Evolutionary conservation across 2,888 invertebrate genomes (phyloP), one percentile per base, ranked within the genome.

Genomic region (Melieria picta): DNA sequence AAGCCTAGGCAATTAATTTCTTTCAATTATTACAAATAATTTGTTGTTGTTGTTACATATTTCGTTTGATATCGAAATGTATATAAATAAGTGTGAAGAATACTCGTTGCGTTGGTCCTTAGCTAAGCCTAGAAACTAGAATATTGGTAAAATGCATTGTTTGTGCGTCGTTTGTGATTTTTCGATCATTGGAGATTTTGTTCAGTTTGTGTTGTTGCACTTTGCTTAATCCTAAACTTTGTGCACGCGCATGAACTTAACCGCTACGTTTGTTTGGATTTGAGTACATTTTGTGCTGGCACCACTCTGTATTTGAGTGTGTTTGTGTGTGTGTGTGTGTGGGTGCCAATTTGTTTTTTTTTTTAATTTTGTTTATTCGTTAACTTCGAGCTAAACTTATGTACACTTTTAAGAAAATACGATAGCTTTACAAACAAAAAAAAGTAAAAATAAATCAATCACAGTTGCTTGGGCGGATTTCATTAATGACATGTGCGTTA

Each of bases 391-490:
- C 64, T 67, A 67, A 61, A 48, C 60, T 56, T 30, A 30, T 43
- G 50, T 73, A 71, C 60, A 69, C 47, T 75, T 70, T 62, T 65
- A 75, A 74, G 69, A 30, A 30, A 30, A 30, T 30, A 42, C 52
- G 43, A 52, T 47, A 42, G 67, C 52, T 48, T 45, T 47, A 50
- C 46, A 50, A 45, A 50, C 42, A 13, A 52, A 42, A 50, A 50
- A 60, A 16, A 52, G 48, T 13, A 46, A 75, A 75, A 80, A 60
- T 79, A 80, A 82, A 81, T 84, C 83, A 83, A 84, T 84, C 84
- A 84, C 84, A 84, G 84, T 83, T 84, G 82, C 84, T 82, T 84
- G 84, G 84, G 84, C 84, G 84, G 84, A 84, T 81, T 83, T 84
- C 81, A 75, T 81, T 79, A 77, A 79, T 68, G 79, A 73, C 72